phyloP scores from a whole-genome alignment of 2,888 invertebrate species.

The Anticlea derivata region DNA sequence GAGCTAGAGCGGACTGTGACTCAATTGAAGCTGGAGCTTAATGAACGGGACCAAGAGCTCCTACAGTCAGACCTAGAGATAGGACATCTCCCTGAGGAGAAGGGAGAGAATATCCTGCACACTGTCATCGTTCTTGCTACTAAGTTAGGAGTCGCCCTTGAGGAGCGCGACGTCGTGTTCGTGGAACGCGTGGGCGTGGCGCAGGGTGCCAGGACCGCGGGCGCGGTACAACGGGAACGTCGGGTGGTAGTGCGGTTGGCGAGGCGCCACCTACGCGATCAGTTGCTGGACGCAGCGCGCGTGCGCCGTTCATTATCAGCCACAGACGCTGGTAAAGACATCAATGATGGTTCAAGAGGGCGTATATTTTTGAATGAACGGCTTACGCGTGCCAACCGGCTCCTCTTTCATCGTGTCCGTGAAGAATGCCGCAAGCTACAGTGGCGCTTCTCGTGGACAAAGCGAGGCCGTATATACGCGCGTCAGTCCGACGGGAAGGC shows the following conservation, averaged over 20 bases:
- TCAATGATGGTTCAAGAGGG: neutral
- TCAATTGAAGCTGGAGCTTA: slow-evolving; percentile 2
- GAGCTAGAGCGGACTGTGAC: slow-evolving; percentile 1
- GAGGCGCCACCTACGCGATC: neutral
- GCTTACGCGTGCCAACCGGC: slow-evolving; percentile 14
- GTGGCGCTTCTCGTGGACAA: slow-evolving; percentile 10
- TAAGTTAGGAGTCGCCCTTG: neutral
- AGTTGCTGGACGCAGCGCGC: neutral
- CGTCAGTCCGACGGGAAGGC: slow-evolving; percentile 8
- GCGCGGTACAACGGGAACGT: neutral
- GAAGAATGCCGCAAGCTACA: no score
- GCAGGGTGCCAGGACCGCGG: neutral
- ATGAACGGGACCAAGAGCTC: slow-evolving; percentile 11
- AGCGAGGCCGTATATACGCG: slow-evolving; percentile 6
- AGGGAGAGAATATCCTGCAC: slow-evolving; percentile 7
- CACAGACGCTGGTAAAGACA: neutral
- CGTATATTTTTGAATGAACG: slow-evolving; percentile 1
- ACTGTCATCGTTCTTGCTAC: neutral
- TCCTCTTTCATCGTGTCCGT: slow-evolving; percentile 14
- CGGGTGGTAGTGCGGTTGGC: no score
- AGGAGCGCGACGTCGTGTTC: slow-evolving; percentile 2
- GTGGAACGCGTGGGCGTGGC: slow-evolving; percentile 4
- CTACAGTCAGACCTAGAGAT: slow-evolving; percentile 6
- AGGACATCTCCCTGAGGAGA: slow-evolving; percentile 6
- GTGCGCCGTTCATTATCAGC: neutral